Percentiles rank a stretch among this genome's conserved stretches.
phyloP scores from a whole-genome alignment of 2,888 invertebrate genomes.

The Acleris holmiana region DNA sequence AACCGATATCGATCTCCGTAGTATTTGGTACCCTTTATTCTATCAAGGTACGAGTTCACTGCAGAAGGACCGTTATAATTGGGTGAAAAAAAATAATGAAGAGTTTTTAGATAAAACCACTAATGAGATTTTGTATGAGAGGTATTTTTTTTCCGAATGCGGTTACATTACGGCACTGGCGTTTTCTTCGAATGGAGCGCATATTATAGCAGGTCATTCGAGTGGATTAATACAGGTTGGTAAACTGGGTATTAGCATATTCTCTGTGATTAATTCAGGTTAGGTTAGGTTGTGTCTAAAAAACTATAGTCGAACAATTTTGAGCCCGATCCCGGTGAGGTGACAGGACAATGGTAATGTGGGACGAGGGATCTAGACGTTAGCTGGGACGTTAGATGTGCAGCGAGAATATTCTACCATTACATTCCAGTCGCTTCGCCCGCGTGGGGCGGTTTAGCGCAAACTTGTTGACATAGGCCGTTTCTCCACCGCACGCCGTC shows the following conservation, averaged over 20 bases:
- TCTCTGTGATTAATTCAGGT: no score
- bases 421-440: no score
- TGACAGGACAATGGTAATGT: no score
- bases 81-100: conserved; percentile 46
- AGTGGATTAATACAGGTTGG: conserved; percentile 82
- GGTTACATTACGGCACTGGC: conserved; percentile 66
- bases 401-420: no score
- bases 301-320: no score
- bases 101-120: conserved; percentile 62
- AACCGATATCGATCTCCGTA: conserved; percentile 16
- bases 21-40: conserved; percentile 39
- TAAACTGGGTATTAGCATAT: conserved; percentile 2
- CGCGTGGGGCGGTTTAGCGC: no score
- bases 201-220: conserved; percentile 76
- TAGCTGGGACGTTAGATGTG: no score
- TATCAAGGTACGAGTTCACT: conserved; percentile 9
- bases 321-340: no score
- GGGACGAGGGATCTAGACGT: no score
- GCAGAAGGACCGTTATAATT: conserved; percentile 10
- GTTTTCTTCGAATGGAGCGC: conserved; percentile 71
- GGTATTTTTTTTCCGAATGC: conserved; percentile 57
- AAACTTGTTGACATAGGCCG: no score
- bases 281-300: no score
- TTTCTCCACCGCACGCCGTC: no score
- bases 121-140: conserved; percentile 52